Percentiles rank a stretch among this genome's conserved stretches.
These are phyloP conservation scores for Leptodactylus fuscus DNA, from an alignment of 2,113 vertebrate genomes.

Conservation along the genomic window DNA sequence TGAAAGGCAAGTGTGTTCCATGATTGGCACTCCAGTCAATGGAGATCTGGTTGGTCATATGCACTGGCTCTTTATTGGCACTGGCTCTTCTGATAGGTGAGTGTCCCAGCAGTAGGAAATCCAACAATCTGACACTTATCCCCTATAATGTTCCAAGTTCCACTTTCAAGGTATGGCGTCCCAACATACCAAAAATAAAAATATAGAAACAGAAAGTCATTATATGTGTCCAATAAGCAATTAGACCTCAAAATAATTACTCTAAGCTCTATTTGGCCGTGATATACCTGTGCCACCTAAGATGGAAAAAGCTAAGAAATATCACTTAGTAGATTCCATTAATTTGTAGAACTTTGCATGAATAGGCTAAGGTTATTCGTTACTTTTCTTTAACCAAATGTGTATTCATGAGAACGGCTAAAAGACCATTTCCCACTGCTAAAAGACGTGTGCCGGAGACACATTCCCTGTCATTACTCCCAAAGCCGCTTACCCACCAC, in stretches of 20 bases:
- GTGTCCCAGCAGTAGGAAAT: too few relatives aligned
- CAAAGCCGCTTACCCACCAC: constrained; percentile 27
- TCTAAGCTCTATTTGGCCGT: neutral
- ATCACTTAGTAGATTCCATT: neutral
- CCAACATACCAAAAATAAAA: too few relatives aligned
- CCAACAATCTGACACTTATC: too few relatives aligned
- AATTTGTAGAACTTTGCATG: neutral
- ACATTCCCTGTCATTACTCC: constrained; percentile 28
- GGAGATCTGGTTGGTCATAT: too few relatives aligned
- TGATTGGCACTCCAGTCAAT: too few relatives aligned
- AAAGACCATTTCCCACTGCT: constrained; percentile 5
- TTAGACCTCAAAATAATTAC: neutral
- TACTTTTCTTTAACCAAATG: neutral
- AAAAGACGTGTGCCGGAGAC: constrained; percentile 32
- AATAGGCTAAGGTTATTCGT: neutral
- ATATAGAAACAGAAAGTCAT: neutral
- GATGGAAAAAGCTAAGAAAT: neutral
- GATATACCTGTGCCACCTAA: neutral
- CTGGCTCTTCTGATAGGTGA: too few relatives aligned
- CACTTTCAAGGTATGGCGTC: too few relatives aligned
- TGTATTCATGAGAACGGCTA: neutral
- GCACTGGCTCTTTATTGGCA: too few relatives aligned
- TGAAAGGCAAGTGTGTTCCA: too few relatives aligned
- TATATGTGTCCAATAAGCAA: neutral
- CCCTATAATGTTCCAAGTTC: too few relatives aligned